phyloP scores from a whole-genome alignment of 2,888 invertebrate genomes.

The Frankliniella intonsa region DNA sequence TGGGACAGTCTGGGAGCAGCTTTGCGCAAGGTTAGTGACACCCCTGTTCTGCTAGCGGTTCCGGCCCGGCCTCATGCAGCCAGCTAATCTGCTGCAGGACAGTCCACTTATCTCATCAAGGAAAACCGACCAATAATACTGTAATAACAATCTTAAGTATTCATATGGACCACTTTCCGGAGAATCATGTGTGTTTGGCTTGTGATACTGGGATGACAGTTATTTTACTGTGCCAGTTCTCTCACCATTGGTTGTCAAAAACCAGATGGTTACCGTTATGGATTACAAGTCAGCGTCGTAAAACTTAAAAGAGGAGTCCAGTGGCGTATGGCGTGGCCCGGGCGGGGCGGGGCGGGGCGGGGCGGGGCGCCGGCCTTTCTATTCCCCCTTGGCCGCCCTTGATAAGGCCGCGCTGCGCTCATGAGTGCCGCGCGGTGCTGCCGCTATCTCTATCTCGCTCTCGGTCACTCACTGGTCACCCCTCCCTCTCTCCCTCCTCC shows the following conservation, averaged over 20 bases:
- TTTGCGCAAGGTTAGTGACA: slow-evolving; percentile 6
- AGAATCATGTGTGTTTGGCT: too few relatives aligned
- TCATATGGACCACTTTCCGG: background rate
- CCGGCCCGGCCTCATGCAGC: background rate
- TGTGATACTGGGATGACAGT: too few relatives aligned
- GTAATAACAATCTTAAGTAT: background rate
- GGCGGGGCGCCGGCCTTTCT: too few relatives aligned
- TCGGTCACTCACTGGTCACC: background rate
- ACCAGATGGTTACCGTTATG: too few relatives aligned
- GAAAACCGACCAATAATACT: too few relatives aligned
- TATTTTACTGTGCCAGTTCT: too few relatives aligned
- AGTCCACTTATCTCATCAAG: background rate
- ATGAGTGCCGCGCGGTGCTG: background rate
- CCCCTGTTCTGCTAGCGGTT: slow-evolving; percentile 11
- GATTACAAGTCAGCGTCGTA: too few relatives aligned
- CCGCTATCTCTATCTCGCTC: background rate
- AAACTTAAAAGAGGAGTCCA: too few relatives aligned
- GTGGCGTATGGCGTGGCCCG: too few relatives aligned
- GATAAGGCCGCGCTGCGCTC: background rate
- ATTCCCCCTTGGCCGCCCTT: background rate
- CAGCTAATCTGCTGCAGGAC: background rate
- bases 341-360: too few relatives aligned
- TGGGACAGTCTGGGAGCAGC: background rate
- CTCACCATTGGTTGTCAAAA: too few relatives aligned
- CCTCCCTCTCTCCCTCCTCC: background rate